These are phyloP conservation scores for Aldabrachelys gigantea DNA, from an alignment of 2,113 vertebrate genomes.

Conservation along the genomic window DNA sequence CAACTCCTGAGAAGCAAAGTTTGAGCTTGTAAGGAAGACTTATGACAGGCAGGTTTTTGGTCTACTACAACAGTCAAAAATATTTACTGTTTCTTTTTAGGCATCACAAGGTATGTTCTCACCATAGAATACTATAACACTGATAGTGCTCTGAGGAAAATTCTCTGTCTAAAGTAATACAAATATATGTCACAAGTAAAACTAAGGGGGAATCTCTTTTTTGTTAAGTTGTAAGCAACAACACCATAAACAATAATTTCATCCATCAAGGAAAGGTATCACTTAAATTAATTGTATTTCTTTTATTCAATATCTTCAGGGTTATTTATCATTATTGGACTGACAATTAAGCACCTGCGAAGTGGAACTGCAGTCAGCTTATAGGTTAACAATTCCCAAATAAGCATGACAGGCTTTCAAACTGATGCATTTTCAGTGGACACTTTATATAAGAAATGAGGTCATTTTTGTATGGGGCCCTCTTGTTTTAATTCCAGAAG, in stretches of 20 bases:
- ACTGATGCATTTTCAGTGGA: background rate
- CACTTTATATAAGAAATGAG: background rate
- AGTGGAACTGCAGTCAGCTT: background rate
- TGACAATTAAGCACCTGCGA: background rate
- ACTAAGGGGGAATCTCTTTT: constrained; percentile 40
- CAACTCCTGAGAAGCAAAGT: constrained; percentile 48
- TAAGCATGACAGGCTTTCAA: background rate
- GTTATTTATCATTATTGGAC: background rate
- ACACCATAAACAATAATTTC: background rate
- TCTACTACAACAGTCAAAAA: constrained; percentile 54
- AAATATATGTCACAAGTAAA: constrained; percentile 31
- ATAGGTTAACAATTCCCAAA: background rate
- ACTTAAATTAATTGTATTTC: background rate
- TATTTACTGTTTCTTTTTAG: constrained; percentile 5
- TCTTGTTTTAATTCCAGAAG: background rate
- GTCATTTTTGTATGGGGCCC: background rate
- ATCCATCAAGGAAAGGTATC: background rate
- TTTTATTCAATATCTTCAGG: background rate
- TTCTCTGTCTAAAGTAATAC: background rate
- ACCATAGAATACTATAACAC: background rate
- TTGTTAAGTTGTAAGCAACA: background rate
- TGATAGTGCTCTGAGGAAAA: constrained; percentile 23
- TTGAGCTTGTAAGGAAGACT: constrained; percentile 37
- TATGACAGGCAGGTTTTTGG: too few species aligned
- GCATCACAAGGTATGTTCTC: constrained; percentile 42